Evolutionary conservation across 2,797 vertebrate species (phyloP).

Genomic region (Molothrus ater): DNA sequence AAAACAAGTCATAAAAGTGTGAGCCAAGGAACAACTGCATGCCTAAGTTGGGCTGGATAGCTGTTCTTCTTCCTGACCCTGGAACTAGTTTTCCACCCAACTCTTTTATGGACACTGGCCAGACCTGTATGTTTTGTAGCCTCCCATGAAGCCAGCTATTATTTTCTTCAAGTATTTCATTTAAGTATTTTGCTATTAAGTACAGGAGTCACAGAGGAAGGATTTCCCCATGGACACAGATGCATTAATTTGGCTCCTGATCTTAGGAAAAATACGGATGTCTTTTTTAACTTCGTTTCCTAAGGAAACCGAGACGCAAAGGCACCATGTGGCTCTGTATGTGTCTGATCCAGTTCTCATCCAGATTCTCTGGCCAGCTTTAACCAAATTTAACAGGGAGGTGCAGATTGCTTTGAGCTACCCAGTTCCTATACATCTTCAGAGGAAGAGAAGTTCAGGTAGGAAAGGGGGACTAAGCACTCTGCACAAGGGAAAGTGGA

Average conservation of each 20-base stretch:
- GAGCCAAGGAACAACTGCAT: not conserved
- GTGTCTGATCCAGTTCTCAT: not conserved
- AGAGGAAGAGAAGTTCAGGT: not conserved
- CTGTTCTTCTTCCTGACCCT: not conserved
- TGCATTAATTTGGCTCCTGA: constrained; percentile 31
- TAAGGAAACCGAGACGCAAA: not conserved
- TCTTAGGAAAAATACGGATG: not conserved
- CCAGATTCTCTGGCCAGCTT: not conserved
- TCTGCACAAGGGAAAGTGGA: not conserved
- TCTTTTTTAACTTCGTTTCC: not conserved
- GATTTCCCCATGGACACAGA: not conserved
- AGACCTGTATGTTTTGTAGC: not conserved
- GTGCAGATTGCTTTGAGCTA: not conserved
- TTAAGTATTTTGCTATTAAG: not conserved
- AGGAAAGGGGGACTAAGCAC: not conserved
- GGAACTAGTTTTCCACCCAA: not conserved
- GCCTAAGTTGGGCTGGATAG: not conserved
- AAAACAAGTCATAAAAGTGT: not conserved
- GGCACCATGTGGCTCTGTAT: not conserved
- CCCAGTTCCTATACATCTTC: not conserved
- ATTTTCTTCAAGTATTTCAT: not conserved
- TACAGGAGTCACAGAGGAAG: not conserved
- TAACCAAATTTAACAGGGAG: not conserved
- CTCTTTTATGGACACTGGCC: not conserved
- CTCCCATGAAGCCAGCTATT: not conserved